Conservation (phyloP, 1,140 invertebrate genomes). For the Penaeus japonicus region DNA sequence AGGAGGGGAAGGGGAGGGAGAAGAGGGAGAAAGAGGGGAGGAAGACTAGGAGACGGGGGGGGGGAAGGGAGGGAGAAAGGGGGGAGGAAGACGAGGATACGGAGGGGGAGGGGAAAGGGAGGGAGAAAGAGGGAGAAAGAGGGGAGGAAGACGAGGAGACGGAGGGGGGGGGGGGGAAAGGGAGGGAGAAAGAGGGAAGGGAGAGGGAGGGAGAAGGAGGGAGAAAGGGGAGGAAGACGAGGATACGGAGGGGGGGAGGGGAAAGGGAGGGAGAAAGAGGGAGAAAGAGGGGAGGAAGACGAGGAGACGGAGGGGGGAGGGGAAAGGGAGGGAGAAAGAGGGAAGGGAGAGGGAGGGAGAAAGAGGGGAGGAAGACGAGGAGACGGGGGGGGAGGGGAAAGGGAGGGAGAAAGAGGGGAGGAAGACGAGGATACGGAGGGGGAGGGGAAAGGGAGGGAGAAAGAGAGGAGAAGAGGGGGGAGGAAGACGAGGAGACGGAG, state of each 20-base stretch:
- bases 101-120: no score
- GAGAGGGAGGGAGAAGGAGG: background rate
- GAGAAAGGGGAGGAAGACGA: background rate
- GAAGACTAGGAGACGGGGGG: background rate
- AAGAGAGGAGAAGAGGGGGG: no score
- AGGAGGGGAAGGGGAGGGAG: background rate
- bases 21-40: background rate
- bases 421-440: no score
- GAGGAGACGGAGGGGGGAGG: background rate
- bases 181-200: no score
- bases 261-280: no score
- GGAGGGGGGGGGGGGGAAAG: background rate
- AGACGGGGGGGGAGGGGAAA: background rate
- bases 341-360: background rate
- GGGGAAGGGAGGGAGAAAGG: background rate
- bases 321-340: background rate
- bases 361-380: background rate
- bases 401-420: background rate
- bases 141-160: no score
- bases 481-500: no score
- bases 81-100: no score
- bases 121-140: background rate
- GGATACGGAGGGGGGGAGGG: no score
- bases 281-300: background rate
- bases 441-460: no score